Base-by-base conservation (phyloP, 2,113 vertebrate species). In the Ovis canadensis region DNA sequence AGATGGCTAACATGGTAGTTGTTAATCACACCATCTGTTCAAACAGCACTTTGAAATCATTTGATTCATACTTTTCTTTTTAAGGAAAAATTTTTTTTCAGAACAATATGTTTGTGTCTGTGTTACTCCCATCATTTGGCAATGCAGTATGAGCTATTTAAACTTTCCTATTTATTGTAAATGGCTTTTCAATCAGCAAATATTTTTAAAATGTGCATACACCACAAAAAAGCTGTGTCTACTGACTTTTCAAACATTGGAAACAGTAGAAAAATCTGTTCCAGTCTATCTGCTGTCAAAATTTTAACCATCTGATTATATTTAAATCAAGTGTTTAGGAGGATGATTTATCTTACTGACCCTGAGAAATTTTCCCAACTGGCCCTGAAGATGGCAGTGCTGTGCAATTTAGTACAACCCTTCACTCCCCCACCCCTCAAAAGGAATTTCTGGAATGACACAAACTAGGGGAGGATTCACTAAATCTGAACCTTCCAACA, bases 1-100 rank as follows among this genome's bases (percentile, higher is more conserved):
- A 99, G 99, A 99, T 99, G 99, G 99, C 99, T 99, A 99, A 98
- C 99, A 99, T 98, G 97, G 98, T 99, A 99, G 99, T 99, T 99
- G 99, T 98, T 99, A 99, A 99, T 99, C 99, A 98, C 98, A 98
- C 99, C 99, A 99, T 99, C 99, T 99, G 99, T 98, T 99, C 98
- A 48, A 98, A 98, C 98, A 97, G 97, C 97, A 98, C 98, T 99
- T 98, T 96, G 98, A 98, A 99, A 98, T 98, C 98, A 98, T 99
- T 99, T 97, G 97, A 98, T 98, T 99, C 98, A 98, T 99, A 98
- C 98, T 98, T 99, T 98, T 98, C 98, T 98, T 98, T 98, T 99
- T 98, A 98, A 99, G 98, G 98, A 98, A 98, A 36, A 13, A 97
- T 97, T 99, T 99, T 98, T 98, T 98, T 98, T 96, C 97, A 91